Evolutionary conservation across 1,140 invertebrate species (phyloP), one percentile per base, ranked within the genome.

Genomic region (Neodiprion lecontei): DNA sequence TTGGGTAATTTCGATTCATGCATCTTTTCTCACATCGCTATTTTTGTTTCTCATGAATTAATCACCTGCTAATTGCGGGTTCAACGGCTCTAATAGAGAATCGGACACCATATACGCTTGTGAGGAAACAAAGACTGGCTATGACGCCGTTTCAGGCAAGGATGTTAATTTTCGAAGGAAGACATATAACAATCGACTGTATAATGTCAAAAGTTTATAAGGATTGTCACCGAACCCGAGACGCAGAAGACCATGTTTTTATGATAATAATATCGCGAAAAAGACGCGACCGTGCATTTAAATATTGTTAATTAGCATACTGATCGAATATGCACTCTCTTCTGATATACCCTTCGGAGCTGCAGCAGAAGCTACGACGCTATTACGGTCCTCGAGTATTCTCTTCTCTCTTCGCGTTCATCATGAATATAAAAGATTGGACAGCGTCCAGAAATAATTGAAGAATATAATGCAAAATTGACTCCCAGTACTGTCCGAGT

Each of bases 231-330:
- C n/a, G n/a, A 61, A 9, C n/a, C 11, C 53, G 53, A 61, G 11
- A 9, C 11, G 53, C 53, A 61, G 53, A 14, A 14, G 53, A 61
- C 53, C 53, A 61, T 61, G 53, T 61, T 61, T 61, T 61, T 61
- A 61, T 61, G 53, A 61, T 61, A 61, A 61, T 61, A 40, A 61
- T 61, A 17, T 40, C 28, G 28, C 28, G 5, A 61, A 17, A 61
- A 61, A 61, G 53, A 61, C 8, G 53, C 53, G 11, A 17, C n/a
- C 4, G 4, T 61, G 53, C 11, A 61, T 61, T 61, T 9, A 17
- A 61, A 61, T 61, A 61, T 14, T 61, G n/a, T 61, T 17, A 61
- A 61, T 61, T 61, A 61, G 53, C 53, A 61, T 61, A 61, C 53
- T 9, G 53, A 61, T 61, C 8, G 53, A 61, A 61, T 40, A 40